Evolutionary conservation across 2,113 vertebrate species (phyloP).

Genomic region (Oplegnathus fasciatus): DNA sequence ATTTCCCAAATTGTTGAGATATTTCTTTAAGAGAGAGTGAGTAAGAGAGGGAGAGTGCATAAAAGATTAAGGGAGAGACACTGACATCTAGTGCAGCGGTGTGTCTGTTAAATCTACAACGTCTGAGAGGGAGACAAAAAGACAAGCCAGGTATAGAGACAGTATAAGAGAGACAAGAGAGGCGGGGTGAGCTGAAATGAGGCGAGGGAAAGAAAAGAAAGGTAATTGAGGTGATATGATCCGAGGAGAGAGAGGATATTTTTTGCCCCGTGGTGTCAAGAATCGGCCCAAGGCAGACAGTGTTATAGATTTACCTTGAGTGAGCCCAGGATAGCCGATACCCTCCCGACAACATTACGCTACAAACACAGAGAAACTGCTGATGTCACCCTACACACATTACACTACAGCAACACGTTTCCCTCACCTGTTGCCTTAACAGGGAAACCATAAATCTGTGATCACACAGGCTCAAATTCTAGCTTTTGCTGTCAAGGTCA

Average conservation of each 20-base stretch:
- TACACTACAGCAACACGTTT: conserved; percentile 47
- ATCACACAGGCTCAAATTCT: background rate
- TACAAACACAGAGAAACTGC: conserved; percentile 65
- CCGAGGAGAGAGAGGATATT: conserved; percentile 54
- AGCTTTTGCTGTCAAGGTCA: conserved; percentile 35
- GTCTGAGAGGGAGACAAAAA: conserved; percentile 5
- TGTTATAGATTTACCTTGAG: conserved; percentile 75
- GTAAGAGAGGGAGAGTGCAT: background rate
- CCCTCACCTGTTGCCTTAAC: conserved; percentile 62
- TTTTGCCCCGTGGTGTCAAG: conserved; percentile 67
- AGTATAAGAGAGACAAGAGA: background rate
- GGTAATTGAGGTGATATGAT: conserved; percentile 62
- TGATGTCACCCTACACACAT: conserved; percentile 47
- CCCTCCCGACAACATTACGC: conserved; percentile 28
- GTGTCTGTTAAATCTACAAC: background rate
- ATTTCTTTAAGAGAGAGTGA: background rate
- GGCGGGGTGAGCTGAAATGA: background rate
- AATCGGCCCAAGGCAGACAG: conserved; percentile 54
- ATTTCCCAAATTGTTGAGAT: background rate
- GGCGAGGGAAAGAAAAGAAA: conserved; percentile 18
- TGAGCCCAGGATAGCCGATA: conserved; percentile 66
- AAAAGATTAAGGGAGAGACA: background rate
- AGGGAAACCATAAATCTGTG: background rate
- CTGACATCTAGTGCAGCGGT: background rate
- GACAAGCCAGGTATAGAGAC: background rate